Percentiles rank a stretch among this genome's conserved stretches.
phyloP scores from a whole-genome alignment of 1,140 invertebrate species.

The Scaptodrosophila lebanonensis region DNA sequence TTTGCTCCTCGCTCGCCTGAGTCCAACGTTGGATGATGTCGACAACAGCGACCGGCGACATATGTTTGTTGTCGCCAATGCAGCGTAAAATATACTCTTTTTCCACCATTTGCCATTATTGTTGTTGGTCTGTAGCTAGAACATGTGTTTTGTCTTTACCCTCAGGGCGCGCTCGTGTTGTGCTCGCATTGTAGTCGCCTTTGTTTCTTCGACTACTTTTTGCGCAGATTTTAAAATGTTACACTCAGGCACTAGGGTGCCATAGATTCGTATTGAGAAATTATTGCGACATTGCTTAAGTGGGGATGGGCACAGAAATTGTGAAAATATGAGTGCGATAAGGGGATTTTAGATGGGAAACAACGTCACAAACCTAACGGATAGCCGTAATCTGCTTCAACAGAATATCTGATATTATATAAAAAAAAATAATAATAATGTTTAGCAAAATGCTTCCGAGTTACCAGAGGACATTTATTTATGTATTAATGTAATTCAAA shows the following conservation, averaged over 20 bases:
- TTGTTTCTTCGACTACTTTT: constrained; percentile 4
- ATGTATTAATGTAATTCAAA: too few relatives aligned
- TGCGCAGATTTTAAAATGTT: constrained; percentile 10
- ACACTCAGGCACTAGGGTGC: not conserved
- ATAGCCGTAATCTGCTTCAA: not conserved
- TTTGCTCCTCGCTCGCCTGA: too few relatives aligned
- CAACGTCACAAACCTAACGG: not conserved
- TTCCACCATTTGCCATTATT: constrained; percentile 2
- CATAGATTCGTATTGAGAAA: not conserved
- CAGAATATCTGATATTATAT: too few relatives aligned
- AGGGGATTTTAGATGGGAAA: not conserved
- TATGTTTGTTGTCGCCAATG: constrained; percentile 51
- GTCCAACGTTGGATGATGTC: too few relatives aligned
- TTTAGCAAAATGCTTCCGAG: too few relatives aligned
- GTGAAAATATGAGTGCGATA: constrained; percentile 7
- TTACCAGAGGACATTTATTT: too few relatives aligned
- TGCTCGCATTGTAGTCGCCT: constrained; percentile 1
- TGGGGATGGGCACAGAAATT: too few relatives aligned
- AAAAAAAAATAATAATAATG: too few relatives aligned
- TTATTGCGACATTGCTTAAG: too few relatives aligned
- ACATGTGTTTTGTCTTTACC: constrained; percentile 30
- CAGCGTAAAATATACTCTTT: constrained; percentile 45
- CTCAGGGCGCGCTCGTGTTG: too few relatives aligned
- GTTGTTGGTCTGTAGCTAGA: constrained; percentile 12
- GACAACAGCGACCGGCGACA: constrained; percentile 28